phyloP scores from a whole-genome alignment of 2,888 invertebrate genomes.

The Drosophila mimetica region DNA sequence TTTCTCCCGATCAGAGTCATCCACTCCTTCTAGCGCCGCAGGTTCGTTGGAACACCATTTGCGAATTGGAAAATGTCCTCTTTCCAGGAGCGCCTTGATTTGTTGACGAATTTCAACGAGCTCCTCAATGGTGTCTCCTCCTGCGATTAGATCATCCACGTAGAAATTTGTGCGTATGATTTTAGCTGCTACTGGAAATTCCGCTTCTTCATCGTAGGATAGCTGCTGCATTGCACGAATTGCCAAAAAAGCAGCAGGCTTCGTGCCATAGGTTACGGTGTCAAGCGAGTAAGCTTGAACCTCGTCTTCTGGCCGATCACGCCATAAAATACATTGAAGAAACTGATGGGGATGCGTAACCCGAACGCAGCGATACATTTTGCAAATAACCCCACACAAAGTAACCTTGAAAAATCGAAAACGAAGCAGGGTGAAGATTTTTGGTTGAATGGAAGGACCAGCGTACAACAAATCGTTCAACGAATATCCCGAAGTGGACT shows the following conservation, averaged over 20 bases:
- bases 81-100: not conserved
- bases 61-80: not conserved
- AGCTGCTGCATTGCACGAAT: conserved; percentile 20
- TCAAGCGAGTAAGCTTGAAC: not conserved
- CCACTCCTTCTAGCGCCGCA: not conserved
- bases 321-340: no score
- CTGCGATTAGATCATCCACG: conserved; percentile 4
- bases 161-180: conserved; percentile 7
- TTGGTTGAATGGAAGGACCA: not conserved
- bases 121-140: not conserved
- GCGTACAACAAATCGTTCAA: not conserved
- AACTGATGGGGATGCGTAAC: no score
- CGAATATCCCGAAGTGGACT: not conserved
- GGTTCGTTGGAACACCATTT: not conserved
- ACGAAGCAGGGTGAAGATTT: not conserved
- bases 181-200: conserved; percentile 4
- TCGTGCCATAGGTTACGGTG: not conserved
- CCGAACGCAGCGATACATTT: not conserved
- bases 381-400: not conserved
- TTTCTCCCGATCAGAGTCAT: not conserved
- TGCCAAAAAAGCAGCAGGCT: not conserved
- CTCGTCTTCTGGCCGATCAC: no score
- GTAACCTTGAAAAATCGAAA: not conserved
- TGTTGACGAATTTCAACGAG: conserved; percentile 1
- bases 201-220: conserved; percentile 1